phyloP scores from a whole-genome alignment of 2,113 vertebrate genomes.

The Tupaia tana region DNA sequence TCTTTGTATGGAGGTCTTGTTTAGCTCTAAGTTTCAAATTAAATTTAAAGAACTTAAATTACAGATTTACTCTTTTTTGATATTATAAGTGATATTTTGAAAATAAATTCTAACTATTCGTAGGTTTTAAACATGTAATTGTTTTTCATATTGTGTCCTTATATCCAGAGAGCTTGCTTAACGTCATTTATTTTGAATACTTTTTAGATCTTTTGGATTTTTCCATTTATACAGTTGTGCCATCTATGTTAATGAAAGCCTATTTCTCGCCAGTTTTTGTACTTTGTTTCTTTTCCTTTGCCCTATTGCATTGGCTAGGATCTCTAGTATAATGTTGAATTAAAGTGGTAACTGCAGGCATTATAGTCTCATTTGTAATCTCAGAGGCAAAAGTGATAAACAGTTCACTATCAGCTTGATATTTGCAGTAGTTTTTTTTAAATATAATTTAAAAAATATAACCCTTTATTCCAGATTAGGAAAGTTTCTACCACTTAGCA shows the following conservation, averaged over 20 bases:
- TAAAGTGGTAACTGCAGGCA: not conserved
- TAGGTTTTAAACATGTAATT: not conserved
- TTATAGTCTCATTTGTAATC: constrained; percentile 12
- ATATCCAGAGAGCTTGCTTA: not conserved
- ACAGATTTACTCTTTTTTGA: constrained; percentile 7
- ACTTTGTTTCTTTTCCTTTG: not conserved
- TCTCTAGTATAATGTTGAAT: not conserved
- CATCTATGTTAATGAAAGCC: not conserved
- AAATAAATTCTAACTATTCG: constrained; percentile 8
- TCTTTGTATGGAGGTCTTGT: not conserved
- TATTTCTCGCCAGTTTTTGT: not conserved
- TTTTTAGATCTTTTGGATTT: not conserved
- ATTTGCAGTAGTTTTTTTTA: not conserved
- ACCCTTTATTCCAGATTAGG: not conserved
- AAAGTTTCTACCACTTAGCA: not conserved
- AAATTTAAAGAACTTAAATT: constrained; percentile 1
- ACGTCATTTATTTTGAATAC: constrained; percentile 50
- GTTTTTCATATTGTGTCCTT: not conserved
- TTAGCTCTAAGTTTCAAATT: not conserved
- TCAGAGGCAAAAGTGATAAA: not conserved
- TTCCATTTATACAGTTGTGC: not conserved
- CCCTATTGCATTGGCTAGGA: not conserved
- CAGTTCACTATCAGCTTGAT: constrained; percentile 17
- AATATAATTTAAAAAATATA: not conserved
- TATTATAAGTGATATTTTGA: not conserved